A percentile compares a stretch with the other conserved stretches of the same genome.
phyloP scores from a whole-genome alignment of 2,797 vertebrate genomes.

The Micrastur ruficollis region DNA sequence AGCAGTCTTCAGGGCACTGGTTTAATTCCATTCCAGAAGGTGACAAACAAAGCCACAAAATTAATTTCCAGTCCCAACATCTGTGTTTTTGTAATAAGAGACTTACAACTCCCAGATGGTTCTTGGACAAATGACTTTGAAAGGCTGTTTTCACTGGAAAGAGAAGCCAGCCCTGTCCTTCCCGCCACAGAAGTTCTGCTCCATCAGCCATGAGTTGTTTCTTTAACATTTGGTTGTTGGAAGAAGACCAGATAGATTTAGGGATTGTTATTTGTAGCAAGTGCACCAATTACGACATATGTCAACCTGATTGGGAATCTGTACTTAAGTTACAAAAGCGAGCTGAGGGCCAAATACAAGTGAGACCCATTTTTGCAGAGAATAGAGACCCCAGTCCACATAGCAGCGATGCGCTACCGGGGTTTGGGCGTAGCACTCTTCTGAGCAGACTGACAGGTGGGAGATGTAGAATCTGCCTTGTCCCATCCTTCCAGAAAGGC shows the following conservation, averaged over 20 bases:
- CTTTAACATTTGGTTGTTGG: neutral
- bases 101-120: conserved; percentile 23
- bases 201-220: neutral
- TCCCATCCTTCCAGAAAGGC: neutral
- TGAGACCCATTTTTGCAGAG: neutral
- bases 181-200: neutral
- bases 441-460: neutral
- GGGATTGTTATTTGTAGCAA: neutral
- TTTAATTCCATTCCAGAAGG: conserved; percentile 31
- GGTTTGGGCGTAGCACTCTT: neutral
- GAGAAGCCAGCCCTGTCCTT: conserved; percentile 4
- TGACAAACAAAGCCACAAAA: neutral
- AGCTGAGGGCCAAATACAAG: neutral
- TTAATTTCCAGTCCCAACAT: conserved; percentile 31
- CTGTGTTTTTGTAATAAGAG: conserved; percentile 10
- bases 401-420: neutral
- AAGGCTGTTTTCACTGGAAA: conserved; percentile 12
- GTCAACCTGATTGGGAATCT: neutral
- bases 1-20: neutral
- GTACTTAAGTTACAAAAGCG: neutral
- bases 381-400: neutral
- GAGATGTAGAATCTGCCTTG: neutral
- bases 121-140: conserved; percentile 21
- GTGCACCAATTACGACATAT: neutral
- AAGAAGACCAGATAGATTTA: neutral